A percentile compares a stretch with the other conserved stretches of the same genome.
phyloP scores from a whole-genome alignment of 2,797 vertebrate genomes.

The Myotis planiceps region DNA sequence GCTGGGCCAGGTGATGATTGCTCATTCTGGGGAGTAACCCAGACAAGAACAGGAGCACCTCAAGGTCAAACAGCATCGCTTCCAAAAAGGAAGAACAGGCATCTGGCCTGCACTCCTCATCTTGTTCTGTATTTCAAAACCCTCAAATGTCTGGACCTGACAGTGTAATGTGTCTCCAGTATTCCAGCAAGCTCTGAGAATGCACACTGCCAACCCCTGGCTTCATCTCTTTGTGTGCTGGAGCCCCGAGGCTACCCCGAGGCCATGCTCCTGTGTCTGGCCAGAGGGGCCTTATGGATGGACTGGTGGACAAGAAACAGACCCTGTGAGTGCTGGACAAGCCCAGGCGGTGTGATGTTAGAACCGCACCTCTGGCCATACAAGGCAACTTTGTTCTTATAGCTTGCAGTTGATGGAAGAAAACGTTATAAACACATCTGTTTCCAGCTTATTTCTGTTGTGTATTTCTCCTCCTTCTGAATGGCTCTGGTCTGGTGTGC shows the following conservation, averaged over 20 bases:
- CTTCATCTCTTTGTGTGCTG: background rate
- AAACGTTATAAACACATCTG: background rate
- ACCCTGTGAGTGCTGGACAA: fast-evolving
- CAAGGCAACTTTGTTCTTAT: background rate
- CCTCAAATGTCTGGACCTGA: background rate
- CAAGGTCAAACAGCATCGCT: constrained; percentile 41
- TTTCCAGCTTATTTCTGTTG: background rate
- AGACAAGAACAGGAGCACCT: background rate
- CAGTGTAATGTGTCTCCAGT: background rate
- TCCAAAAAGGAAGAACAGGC: background rate
- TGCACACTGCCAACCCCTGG: background rate
- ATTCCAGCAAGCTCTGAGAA: background rate
- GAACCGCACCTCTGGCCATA: background rate
- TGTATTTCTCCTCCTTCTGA: background rate
- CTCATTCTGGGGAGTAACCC: constrained; percentile 33
- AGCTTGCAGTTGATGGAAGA: background rate
- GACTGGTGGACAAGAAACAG: background rate
- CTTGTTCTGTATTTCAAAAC: background rate
- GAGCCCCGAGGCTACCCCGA: fast-evolving
- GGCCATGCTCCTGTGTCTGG: background rate
- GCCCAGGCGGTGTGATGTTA: background rate
- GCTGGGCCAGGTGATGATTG: constrained; percentile 84
- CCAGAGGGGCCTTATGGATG: no score
- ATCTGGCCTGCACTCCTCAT: background rate
- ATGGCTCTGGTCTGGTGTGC: background rate